phyloP scores from a whole-genome alignment of 2,113 vertebrate genomes.

The Tragelaphus imberbis region DNA sequence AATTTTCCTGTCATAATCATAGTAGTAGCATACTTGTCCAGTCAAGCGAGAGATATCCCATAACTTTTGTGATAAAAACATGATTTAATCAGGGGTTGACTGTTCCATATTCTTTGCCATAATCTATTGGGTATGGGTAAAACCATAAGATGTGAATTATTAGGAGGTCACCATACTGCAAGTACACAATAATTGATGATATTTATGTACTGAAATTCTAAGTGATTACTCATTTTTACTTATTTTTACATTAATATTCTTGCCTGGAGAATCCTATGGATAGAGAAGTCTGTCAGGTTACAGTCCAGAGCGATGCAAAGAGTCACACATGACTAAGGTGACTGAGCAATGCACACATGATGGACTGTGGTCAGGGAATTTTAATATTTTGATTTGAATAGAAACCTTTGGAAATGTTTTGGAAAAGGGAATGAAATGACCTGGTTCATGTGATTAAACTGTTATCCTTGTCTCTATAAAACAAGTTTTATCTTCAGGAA shows the following conservation, averaged over 20 bases:
- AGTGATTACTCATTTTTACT: not conserved
- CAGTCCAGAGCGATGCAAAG: not conserved
- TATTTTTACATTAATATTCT: not conserved
- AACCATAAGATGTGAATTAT: not conserved
- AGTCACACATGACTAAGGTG: not conserved
- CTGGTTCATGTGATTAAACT: not conserved
- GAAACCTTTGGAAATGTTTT: not conserved
- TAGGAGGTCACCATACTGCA: no score
- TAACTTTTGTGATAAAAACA: not conserved
- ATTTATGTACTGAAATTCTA: not conserved
- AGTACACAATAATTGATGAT: not conserved
- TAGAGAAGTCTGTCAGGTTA: not conserved
- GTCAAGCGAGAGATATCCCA: not conserved
- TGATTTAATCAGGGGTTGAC: accelerated
- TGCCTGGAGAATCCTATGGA: not conserved
- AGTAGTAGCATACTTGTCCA: accelerated
- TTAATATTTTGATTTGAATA: not conserved
- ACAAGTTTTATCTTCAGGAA: not conserved
- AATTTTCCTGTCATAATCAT: not conserved
- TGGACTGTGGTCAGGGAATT: not conserved
- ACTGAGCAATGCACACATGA: not conserved
- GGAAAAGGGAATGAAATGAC: not conserved
- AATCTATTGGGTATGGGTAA: not conserved
- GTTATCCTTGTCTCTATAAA: not conserved
- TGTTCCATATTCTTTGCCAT: not conserved